Percentiles rank a stretch among this genome's conserved stretches.
phyloP scores from a whole-genome alignment of 2,888 invertebrate species.

The Eudasyphora cyanicolor region DNA sequence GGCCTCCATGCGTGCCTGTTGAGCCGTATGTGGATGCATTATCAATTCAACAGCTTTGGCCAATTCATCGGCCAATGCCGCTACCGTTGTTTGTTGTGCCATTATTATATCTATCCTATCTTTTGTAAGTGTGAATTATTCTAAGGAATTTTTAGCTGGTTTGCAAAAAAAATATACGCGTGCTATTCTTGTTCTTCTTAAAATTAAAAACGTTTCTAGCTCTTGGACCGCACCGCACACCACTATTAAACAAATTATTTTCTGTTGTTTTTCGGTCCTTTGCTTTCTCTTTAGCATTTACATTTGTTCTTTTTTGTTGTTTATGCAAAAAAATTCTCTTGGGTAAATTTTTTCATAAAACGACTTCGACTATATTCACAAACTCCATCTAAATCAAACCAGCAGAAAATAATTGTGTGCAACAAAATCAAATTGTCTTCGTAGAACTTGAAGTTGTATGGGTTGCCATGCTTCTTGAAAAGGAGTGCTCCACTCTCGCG shows the following conservation, averaged over 20 bases:
- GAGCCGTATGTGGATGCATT: constrained; percentile 88
- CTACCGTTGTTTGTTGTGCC: constrained; percentile 76
- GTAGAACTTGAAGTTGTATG: constrained; percentile 52
- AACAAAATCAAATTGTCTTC: constrained; percentile 28
- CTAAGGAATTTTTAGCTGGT: background rate
- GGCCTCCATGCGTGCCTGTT: constrained; percentile 88
- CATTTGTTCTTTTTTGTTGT: constrained; percentile 21
- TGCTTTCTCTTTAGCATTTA: background rate
- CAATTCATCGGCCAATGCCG: constrained; percentile 85
- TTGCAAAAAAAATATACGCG: constrained; percentile 47
- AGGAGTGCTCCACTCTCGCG: background rate
- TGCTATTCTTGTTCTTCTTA: constrained; percentile 49
- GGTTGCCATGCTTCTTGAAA: constrained; percentile 42
- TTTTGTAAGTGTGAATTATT: background rate
- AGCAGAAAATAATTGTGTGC: constrained; percentile 47
- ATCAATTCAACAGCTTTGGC: constrained; percentile 91
- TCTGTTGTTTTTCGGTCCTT: background rate
- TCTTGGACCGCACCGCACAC: no score
- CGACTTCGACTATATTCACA: constrained; percentile 1
- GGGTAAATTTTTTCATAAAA: constrained; percentile 63
- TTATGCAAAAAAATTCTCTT: constrained; percentile 64
- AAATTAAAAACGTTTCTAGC: background rate
- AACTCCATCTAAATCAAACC: no score
- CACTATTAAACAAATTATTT: no score
- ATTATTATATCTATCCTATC: constrained; percentile 64